Conservation (phyloP, 2,113 vertebrate genomes). For the Periophthalmodon schlosseri region DNA sequence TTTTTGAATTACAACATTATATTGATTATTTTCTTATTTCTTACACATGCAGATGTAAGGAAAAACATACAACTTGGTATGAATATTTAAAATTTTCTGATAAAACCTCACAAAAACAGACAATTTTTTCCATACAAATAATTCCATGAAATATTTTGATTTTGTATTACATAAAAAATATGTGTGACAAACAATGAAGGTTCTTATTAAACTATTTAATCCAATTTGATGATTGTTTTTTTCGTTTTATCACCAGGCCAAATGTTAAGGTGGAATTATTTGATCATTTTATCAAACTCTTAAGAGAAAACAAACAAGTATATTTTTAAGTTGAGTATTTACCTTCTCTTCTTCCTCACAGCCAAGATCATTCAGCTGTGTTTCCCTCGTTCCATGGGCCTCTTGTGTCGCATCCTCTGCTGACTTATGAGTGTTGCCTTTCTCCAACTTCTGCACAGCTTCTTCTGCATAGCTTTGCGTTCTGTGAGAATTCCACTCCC, state of each 20-base stretch:
- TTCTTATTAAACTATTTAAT: too few relatives aligned
- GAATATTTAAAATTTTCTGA: too few relatives aligned
- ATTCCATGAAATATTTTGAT: too few relatives aligned
- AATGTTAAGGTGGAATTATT: background rate
- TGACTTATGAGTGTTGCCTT: background rate
- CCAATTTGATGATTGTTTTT: too few relatives aligned
- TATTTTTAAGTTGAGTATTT: background rate
- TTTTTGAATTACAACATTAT: too few relatives aligned
- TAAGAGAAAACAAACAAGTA: background rate
- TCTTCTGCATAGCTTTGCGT: background rate
- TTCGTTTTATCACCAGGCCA: background rate
- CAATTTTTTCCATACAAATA: too few relatives aligned
- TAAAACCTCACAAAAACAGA: too few relatives aligned
- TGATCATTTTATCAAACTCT: background rate
- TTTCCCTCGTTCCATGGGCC: constrained; percentile 1
- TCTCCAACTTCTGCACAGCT: background rate
- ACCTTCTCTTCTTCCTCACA: constrained; percentile 24
- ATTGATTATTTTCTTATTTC: too few relatives aligned
- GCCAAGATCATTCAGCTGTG: background rate
- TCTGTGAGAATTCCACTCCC: background rate
- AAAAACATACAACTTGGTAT: too few relatives aligned
- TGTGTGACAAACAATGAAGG: too few relatives aligned
- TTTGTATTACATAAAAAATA: too few relatives aligned
- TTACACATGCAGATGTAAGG: too few relatives aligned
- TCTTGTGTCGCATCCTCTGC: constrained; percentile 15